Base-by-base conservation (phyloP, 2,888 invertebrate species). In the Heliconius ismenius region DNA sequence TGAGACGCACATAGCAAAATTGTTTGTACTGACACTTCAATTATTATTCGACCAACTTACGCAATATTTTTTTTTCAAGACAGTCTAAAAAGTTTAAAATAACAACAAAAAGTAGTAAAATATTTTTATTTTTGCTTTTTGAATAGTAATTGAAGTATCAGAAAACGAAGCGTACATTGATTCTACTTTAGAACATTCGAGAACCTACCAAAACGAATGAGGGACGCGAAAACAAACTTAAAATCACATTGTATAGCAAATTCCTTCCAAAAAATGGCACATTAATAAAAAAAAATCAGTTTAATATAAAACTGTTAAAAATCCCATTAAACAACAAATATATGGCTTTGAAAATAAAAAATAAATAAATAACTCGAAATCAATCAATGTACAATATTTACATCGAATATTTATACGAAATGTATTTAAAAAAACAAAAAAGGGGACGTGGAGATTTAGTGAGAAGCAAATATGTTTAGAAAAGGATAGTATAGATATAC, bases 341-440 rank as follows among this genome's bases (percentile, higher is more conserved):
- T 89, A 90, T 90, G 90, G 88, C 88, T 87, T 82, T 80, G 80
- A 78, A 69, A 70, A 83, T 84, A 88, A 89, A 89, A 89, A 91
- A 93, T 92, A 92, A 94, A 94, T 93, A 91, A 93, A 91, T 90
- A 89, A 91, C 85, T 86, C 87, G 75, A 88, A 90, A 87, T 86
- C 82, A 90, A 90, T 85, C 84, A 92, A 93, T 93, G 89, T 93
- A 93, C 94, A 94, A 91, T 93, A 94, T 94, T 93, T 93, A 94
- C 93, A 93, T 91, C 87, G 86, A 91, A 90, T 91, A 90, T 91
- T 90, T 90, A 90, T 89, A 90, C 86, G 88, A 90, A 90, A 88
- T 75, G 69, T 18, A 75, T 74, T 60, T 72, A 65, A 75, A 69
- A 81, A 88, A 87, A 87, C 2, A 85, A 85, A 89, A 89, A 86